phyloP scores from a whole-genome alignment of 2,113 vertebrate species.

The Ochotona curzoniae region DNA sequence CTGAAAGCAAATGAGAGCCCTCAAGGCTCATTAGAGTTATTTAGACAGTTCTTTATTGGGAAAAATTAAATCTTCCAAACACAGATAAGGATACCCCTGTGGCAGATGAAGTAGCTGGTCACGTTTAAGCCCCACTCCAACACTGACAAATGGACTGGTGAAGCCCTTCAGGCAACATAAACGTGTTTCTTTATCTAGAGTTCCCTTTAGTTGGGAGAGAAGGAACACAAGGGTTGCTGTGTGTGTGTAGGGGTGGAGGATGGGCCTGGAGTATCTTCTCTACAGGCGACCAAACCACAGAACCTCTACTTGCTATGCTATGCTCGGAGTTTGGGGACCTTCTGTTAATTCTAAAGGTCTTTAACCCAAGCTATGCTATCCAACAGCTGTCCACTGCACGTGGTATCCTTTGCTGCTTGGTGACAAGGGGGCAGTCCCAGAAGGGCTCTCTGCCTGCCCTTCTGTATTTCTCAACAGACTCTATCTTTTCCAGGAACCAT shows the following conservation, averaged over 20 bases:
- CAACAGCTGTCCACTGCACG: neutral
- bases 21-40: conserved; percentile 85
- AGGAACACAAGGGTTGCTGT: neutral
- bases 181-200: conserved; percentile 61
- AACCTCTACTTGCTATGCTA: neutral
- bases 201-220: conserved; percentile 64
- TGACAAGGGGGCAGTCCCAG: neutral
- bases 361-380: neutral
- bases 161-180: conserved; percentile 55
- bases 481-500: conserved; percentile 72
- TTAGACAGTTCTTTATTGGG: conserved; percentile 83
- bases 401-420: neutral
- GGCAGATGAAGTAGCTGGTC: conserved; percentile 75
- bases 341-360: conserved; percentile 9
- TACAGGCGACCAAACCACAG: neutral
- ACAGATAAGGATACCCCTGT: conserved; percentile 78
- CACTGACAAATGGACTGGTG: conserved; percentile 40
- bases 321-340: neutral
- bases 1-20: conserved; percentile 83
- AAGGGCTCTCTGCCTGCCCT: conserved; percentile 9
- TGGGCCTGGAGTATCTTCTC: neutral
- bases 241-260: neutral
- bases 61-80: conserved; percentile 83
- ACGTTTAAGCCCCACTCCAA: conserved; percentile 73
- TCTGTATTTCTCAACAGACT: conserved; percentile 67